Base-by-base conservation (phyloP, 1,140 invertebrate genomes). In the Listronotus oregonensis region DNA sequence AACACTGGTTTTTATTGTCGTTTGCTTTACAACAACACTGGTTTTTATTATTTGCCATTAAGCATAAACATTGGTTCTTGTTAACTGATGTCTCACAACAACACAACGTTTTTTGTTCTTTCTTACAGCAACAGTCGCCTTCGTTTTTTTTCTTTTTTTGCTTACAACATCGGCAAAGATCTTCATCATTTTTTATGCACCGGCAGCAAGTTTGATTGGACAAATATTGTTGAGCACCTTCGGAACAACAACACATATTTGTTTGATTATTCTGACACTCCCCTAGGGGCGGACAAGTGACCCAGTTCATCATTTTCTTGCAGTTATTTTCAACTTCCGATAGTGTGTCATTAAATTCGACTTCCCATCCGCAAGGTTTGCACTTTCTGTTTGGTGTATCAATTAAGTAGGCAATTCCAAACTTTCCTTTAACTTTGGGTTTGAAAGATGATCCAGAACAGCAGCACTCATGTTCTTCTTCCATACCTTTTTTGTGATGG, bases 341-440 rank as follows among this genome's bases (percentile, higher is more conserved):
- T 11, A 73, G 73, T 3, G 74, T 73, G 50, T 74, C 73, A 32
- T 64, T 60, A 44, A 76, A 74, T 66, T 74, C 73, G 3, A 74
- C 67, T 49, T 76, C 73, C 73, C 74, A 74, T 17, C 71, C 74
- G n/a, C 67, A 65, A 3, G 73, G 73, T 58, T 73, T 69, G 14
- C 61, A 66, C 46, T 64, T 70, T 15, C 61, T 50, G 17, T 49
- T 64, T n/a, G 68, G 68, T 4, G 64, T 70, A 37, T 70, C 64
- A 6, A 70, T 52, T 17, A 66, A 40, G 37, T 70, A 70, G 21
- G 68, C 68, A 7, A 70, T 49, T 12, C 68, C 68, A 39, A 70
- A 70, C 34, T 70, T 70, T 46, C 68, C 68, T 61, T 64, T 69
- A 0, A 58, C 50, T 32, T 60, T 55, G 9, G 32, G 31, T 47